Evolutionary conservation across 1,140 invertebrate species (phyloP).

Genomic region (Diuraphis noxia): DNA sequence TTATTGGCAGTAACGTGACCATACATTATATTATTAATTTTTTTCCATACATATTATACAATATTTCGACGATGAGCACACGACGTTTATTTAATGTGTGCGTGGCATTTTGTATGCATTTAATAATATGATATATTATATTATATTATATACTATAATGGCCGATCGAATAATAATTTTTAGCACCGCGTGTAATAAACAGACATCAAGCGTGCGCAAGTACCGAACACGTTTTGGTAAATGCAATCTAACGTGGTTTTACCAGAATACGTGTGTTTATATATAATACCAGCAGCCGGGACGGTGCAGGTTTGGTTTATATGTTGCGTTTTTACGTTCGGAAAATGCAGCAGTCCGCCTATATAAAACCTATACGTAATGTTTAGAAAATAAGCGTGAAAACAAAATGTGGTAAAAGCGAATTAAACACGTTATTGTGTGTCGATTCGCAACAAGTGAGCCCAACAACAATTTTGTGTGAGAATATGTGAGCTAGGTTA

Average conservation of each 20-base stretch:
- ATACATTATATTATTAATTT: constrained; percentile 54
- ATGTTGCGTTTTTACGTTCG: neutral
- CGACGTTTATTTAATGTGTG: neutral
- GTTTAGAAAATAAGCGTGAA: constrained; percentile 7
- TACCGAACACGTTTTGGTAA: neutral
- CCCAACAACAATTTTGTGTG: constrained; percentile 35
- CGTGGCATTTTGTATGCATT: neutral
- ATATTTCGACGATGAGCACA: neutral
- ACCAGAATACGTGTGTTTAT: neutral
- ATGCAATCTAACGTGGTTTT: neutral
- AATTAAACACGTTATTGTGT: constrained; percentile 19
- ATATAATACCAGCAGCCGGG: neutral
- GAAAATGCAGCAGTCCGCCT: neutral
- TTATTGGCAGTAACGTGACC: constrained; percentile 50
- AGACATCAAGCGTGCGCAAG: neutral
- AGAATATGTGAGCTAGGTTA: constrained; percentile 52
- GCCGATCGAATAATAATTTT: constrained; percentile 25
- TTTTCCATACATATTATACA: neutral
- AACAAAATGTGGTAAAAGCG: neutral
- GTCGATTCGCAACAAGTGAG: constrained; percentile 29
- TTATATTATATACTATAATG: neutral
- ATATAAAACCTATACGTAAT: neutral
- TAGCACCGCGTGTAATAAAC: constrained; percentile 32
- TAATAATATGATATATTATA: neutral
- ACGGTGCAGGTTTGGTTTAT: neutral